These are phyloP conservation scores for Platichthys stellatus DNA, from an alignment of 2,113 vertebrate species.

Conservation along the genomic window DNA sequence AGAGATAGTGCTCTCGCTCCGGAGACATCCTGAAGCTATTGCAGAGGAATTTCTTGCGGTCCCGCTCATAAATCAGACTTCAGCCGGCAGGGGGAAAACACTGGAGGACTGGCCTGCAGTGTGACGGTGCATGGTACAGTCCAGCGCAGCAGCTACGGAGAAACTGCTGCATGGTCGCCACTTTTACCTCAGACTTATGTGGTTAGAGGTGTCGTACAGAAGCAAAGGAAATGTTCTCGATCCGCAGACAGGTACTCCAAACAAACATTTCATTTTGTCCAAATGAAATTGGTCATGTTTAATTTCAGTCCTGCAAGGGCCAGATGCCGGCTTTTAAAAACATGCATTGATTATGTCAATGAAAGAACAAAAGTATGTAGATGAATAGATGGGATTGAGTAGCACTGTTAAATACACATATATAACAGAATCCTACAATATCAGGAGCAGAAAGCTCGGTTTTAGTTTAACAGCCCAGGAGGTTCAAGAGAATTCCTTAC, in stretches of 20 bases:
- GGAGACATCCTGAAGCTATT: conserved; percentile 80
- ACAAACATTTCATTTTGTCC: too few relatives aligned
- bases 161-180: conserved; percentile 36
- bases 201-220: background rate
- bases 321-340: too few relatives aligned
- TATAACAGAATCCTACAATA: too few relatives aligned
- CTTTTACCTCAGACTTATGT: conserved; percentile 16
- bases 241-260: background rate
- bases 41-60: conserved; percentile 74
- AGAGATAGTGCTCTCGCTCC: conserved; percentile 58
- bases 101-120: conserved; percentile 21
- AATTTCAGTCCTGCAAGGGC: too few relatives aligned
- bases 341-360: too few relatives aligned
- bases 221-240: background rate
- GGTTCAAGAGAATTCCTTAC: background rate
- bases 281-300: too few relatives aligned
- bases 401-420: too few relatives aligned
- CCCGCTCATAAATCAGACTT: conserved; percentile 72
- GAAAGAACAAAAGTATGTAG: too few relatives aligned
- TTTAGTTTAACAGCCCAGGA: background rate
- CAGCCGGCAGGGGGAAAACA: conserved; percentile 50
- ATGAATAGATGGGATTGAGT: too few relatives aligned
- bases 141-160: background rate
- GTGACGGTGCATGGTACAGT: conserved; percentile 26
- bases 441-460: background rate